Conservation (phyloP, 1,140 invertebrate genomes). For the Idris sp. region DNA sequence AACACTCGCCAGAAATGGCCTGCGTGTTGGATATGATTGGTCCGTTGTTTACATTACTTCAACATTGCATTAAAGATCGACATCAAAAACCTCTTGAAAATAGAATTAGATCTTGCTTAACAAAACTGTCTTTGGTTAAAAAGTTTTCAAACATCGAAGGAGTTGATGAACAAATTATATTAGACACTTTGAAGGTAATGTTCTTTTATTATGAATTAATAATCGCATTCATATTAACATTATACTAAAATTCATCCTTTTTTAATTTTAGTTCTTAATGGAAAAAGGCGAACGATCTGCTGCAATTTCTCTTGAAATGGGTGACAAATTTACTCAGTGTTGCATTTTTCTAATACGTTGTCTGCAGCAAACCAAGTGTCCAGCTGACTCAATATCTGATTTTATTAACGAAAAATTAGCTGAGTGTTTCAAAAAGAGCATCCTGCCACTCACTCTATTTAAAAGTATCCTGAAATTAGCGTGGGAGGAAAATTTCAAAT, state of each 20-base stretch:
- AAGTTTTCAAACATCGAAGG: constrained; percentile 81
- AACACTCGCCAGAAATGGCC: constrained; percentile 82
- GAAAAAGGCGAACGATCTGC: constrained; percentile 82
- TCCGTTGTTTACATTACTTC: constrained; percentile 82
- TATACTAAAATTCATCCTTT: too few species aligned
- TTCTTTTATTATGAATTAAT: too few species aligned
- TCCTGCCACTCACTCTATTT: constrained; percentile 82
- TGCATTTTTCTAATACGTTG: constrained; percentile 83
- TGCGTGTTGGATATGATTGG: constrained; percentile 83
- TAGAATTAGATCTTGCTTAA: constrained; percentile 81
- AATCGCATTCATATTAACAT: too few species aligned
- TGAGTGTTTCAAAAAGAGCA: constrained; percentile 81
- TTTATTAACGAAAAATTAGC: constrained; percentile 79
- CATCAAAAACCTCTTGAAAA: constrained; percentile 84
- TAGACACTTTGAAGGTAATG: constrained; percentile 73
- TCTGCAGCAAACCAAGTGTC: constrained; percentile 74
- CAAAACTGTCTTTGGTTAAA: constrained; percentile 81
- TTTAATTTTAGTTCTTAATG: constrained; percentile 78
- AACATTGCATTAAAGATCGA: constrained; percentile 83
- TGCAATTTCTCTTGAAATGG: constrained; percentile 83
- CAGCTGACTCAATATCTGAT: constrained; percentile 73
- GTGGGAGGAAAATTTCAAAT: constrained; percentile 81
- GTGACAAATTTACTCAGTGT: constrained; percentile 82
- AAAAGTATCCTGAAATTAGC: constrained; percentile 81
- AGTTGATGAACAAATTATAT: constrained; percentile 80